A percentile compares a stretch with the other conserved stretches of the same genome.
phyloP scores from a whole-genome alignment of 2,888 invertebrate species.

The Hypsopygia costalis region DNA sequence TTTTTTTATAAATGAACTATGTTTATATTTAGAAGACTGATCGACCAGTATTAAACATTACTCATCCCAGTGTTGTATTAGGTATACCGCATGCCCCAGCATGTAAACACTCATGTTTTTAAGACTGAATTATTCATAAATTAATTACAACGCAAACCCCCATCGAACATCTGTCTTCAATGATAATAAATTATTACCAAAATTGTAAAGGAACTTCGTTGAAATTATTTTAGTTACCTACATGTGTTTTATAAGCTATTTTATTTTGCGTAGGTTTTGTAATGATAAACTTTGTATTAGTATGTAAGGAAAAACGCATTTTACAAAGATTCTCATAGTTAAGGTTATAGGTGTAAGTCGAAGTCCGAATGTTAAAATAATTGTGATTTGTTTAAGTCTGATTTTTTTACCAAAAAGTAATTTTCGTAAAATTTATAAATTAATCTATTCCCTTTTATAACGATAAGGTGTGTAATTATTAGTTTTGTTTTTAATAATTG shows the following conservation, averaged over 20 bases:
- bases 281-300: neutral
- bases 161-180: too few relatives aligned
- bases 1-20: too few relatives aligned
- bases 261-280: neutral
- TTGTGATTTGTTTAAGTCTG: slow-evolving; percentile 25
- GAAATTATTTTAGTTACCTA: slow-evolving; percentile 1
- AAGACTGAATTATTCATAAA: slow-evolving; percentile 1
- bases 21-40: too few relatives aligned
- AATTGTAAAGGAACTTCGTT: neutral
- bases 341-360: slow-evolving; percentile 7
- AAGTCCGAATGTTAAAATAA: slow-evolving; percentile 11
- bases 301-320: neutral
- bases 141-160: neutral
- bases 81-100: too few relatives aligned
- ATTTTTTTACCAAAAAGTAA: slow-evolving; percentile 36
- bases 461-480: slow-evolving; percentile 8
- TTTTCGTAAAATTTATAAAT: slow-evolving; percentile 23
- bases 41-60: too few relatives aligned
- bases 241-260: neutral
- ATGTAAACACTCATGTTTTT: too few relatives aligned
- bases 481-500: too few relatives aligned
- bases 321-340: slow-evolving; percentile 5
- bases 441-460: slow-evolving; percentile 1
- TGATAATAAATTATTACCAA: neutral
- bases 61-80: too few relatives aligned